phyloP scores from a whole-genome alignment of 2,888 invertebrate species.

The Lithophane leautieri region DNA sequence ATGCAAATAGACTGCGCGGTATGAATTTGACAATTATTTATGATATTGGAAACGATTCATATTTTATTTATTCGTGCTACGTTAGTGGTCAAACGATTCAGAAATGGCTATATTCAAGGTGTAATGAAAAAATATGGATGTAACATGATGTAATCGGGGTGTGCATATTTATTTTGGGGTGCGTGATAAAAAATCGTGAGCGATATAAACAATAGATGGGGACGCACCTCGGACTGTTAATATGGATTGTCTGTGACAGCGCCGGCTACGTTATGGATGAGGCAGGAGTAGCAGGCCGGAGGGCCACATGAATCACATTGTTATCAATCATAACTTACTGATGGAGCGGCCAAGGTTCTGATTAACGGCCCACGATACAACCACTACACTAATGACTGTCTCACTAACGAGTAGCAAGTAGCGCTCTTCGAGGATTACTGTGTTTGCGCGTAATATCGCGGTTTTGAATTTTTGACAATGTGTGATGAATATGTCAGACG shows the following conservation, averaged over 20 bases:
- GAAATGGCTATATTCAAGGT: slow-evolving; percentile 37
- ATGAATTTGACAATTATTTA: slow-evolving; percentile 64
- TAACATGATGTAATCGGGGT: slow-evolving; percentile 58
- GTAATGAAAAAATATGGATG: slow-evolving; percentile 60
- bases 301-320: slow-evolving; percentile 77
- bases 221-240: slow-evolving; percentile 70
- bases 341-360: slow-evolving; percentile 80
- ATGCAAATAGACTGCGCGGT: slow-evolving; percentile 61
- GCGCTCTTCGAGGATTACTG: slow-evolving; percentile 30
- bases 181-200: slow-evolving; percentile 65
- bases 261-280: slow-evolving; percentile 81
- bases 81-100: slow-evolving; percentile 53
- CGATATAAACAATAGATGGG: slow-evolving; percentile 64
- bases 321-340: slow-evolving; percentile 89
- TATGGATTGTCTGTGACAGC: slow-evolving; percentile 81
- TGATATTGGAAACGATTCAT: slow-evolving; percentile 52
- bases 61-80: slow-evolving; percentile 56
- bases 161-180: slow-evolving; percentile 61
- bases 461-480: slow-evolving; percentile 19
- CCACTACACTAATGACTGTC: slow-evolving; percentile 70
- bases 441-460: slow-evolving; percentile 9
- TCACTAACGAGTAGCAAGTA: slow-evolving; percentile 48
- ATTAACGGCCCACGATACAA: slow-evolving; percentile 74
- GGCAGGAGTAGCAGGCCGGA: slow-evolving; percentile 67
- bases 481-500: not conserved